Base-by-base conservation (phyloP, 2,888 invertebrate genomes). In the Scaptomyza reducta region DNA sequence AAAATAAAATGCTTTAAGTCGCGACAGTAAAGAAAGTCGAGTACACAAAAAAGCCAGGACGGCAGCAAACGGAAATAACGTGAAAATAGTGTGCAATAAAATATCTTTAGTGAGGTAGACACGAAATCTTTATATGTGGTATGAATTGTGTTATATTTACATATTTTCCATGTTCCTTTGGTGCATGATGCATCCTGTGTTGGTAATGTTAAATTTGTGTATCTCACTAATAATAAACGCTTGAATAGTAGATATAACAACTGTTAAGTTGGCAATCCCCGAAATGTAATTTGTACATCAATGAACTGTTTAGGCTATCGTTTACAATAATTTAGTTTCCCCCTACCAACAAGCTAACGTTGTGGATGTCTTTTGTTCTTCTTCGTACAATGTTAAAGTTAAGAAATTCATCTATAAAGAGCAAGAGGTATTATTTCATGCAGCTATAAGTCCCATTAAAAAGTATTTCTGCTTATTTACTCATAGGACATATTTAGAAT, bases 71-170 rank as follows among this genome's bases (percentile, higher is more conserved):
- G 78, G 86, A 87, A 82, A 71, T 85, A 69, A 70, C 70, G 69
- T 63, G 70, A 87, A 87, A 82, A 85, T 85, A 81, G 70, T 74
- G 51, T 84, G 79, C 66, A 85, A 82, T 82, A 82, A 85, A 87
- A 81, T 66, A 53, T 63, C 53, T 80, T 64, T 77, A 66, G 41
- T 62, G 50, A 47, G 27, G 31, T 22, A 33, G 16, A 45, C 44
- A 57, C 47, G 53, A 74, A 60, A 56, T 57, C 40, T n/a, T 33
- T 14, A 57, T 63, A 57, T 53, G 57, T 50, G 62, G 45, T 45
- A 62, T 53, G 54, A 54, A 60, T 66, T 56, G 40, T 55, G 58
- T 49, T 49, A 27, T 40, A 44, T 25, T 53, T 53, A 22, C 16
- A 38, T 18, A 13, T 42, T 22, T 33, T 18, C 22, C 5, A 22